phyloP scores from a whole-genome alignment of 2,113 vertebrate genomes.

The Taxidea taxus region DNA sequence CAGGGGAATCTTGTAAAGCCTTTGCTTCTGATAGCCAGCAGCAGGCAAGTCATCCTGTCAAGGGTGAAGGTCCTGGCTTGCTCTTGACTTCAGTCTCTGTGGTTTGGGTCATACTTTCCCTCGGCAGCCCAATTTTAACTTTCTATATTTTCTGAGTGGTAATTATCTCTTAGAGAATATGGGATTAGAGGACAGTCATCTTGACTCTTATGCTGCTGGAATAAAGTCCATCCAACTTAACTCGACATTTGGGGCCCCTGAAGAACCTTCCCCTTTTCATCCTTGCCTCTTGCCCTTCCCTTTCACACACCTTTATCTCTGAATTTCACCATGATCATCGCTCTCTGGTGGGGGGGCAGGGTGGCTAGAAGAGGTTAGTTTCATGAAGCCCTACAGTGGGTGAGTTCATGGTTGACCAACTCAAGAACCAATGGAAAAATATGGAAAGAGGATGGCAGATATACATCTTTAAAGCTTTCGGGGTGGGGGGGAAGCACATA shows the following conservation, averaged over 20 bases:
- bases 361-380: not conserved
- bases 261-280: not conserved
- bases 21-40: not conserved
- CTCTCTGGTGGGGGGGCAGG: not conserved
- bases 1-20: not conserved
- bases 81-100: not conserved
- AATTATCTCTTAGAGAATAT: not conserved
- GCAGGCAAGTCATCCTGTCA: not conserved
- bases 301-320: not conserved
- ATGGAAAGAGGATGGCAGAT: not conserved
- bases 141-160: not conserved
- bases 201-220: not conserved
- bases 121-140: not conserved
- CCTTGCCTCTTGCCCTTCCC: not conserved
- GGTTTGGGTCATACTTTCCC: not conserved
- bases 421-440: not conserved
- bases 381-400: not conserved
- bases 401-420: not conserved
- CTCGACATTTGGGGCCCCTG: not conserved
- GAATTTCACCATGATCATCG: not conserved
- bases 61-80: not conserved
- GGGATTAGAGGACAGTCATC: not conserved
- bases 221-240: not conserved
- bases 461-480: not conserved
- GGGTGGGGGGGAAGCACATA: not conserved